Evolutionary conservation across 2,113 vertebrate species (phyloP).

Genomic region (Mixornis gularis): DNA sequence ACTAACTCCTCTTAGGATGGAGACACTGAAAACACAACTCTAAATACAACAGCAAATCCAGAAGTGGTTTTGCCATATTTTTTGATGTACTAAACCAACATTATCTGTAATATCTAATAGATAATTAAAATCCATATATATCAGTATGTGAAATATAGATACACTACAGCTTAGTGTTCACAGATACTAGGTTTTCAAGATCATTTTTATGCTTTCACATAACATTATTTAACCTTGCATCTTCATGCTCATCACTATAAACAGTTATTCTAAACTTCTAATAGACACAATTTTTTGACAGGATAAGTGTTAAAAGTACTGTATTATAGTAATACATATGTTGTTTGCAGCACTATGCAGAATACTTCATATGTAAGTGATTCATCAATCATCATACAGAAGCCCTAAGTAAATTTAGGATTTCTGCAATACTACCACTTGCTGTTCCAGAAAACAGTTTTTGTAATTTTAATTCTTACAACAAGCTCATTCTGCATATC

Average conservation of each 20-base stretch:
- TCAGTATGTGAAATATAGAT: accelerated
- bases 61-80: not conserved
- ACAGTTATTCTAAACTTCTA: not conserved
- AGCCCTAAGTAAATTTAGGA: not conserved
- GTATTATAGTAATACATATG: not conserved
- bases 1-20: not conserved
- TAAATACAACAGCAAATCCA: not conserved
- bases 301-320: not conserved
- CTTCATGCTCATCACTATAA: not conserved
- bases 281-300: not conserved
- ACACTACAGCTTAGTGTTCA: not conserved
- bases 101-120: not conserved
- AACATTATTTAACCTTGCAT: not conserved
- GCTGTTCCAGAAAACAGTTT: not conserved
- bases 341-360: not conserved
- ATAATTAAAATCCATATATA: not conserved
- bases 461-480: not conserved
- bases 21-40: not conserved
- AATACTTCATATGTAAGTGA: not conserved
- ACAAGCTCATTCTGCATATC: not conserved
- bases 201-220: not conserved
- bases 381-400: not conserved
- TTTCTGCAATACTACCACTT: not conserved
- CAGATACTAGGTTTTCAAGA: not conserved
- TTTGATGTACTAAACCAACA: not conserved